These are phyloP conservation scores for Epinephelus moara DNA, from an alignment of 2,113 vertebrate genomes.

Conservation along the genomic window DNA sequence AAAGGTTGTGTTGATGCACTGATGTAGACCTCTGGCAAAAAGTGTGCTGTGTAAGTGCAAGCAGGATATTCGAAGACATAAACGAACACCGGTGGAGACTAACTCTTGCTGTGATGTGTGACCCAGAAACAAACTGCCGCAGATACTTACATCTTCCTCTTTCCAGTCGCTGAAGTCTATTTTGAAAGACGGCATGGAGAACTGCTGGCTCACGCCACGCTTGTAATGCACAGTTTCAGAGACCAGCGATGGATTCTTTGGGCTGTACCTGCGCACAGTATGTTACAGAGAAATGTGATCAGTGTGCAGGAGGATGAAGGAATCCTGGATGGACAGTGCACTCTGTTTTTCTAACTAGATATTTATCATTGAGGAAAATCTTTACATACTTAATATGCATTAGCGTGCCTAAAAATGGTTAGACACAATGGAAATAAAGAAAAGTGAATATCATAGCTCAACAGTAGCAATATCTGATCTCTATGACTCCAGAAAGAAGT, in stretches of 20 bases:
- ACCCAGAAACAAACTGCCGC: neutral
- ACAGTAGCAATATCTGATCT: neutral
- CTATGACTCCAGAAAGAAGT: neutral
- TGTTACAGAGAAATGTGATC: neutral
- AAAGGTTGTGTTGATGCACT: neutral
- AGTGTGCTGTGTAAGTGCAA: neutral
- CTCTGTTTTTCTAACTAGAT: neutral
- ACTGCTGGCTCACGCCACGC: slow-evolving; percentile 96
- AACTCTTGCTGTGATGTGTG: neutral
- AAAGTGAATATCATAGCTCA: neutral
- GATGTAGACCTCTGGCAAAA: neutral
- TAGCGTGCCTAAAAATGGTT: neutral
- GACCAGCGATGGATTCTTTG: slow-evolving; percentile 90
- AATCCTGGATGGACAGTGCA: neutral
- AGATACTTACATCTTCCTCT: slow-evolving; percentile 93
- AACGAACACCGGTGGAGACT: neutral
- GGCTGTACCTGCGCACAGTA: slow-evolving; percentile 88
- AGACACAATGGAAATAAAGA: neutral
- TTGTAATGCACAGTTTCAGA: slow-evolving; percentile 97
- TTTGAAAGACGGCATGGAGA: slow-evolving; percentile 97
- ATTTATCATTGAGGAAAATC: neutral
- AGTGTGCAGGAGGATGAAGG: neutral
- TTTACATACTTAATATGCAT: neutral
- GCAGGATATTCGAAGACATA: neutral
- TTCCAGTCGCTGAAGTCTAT: slow-evolving; percentile 97